phyloP scores from a whole-genome alignment of 1,140 invertebrate species.

The Pseudomyrmex pallidus region DNA sequence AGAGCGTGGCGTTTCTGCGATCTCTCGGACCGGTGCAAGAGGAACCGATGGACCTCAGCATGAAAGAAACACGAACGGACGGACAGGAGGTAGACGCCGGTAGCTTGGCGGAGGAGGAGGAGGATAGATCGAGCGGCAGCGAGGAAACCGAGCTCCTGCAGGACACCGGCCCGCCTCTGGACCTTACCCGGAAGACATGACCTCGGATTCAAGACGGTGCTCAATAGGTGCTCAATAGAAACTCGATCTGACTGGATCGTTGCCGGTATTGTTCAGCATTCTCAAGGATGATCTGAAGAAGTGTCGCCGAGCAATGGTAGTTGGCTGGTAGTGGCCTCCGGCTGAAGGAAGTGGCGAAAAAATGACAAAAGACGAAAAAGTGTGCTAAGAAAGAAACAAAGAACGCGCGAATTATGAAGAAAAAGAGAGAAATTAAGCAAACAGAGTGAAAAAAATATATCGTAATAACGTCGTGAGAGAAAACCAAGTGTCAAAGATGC shows the following conservation, averaged over 20 bases:
- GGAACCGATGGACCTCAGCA: constrained; percentile 91
- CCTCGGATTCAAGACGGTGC: constrained; percentile 59
- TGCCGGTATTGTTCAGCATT: neutral
- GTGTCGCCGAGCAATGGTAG: neutral
- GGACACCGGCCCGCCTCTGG: constrained; percentile 87
- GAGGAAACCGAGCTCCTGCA: constrained; percentile 75
- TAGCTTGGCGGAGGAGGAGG: constrained; percentile 56
- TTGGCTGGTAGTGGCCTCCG: neutral
- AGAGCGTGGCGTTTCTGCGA: constrained; percentile 79
- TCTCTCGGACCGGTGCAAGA: constrained; percentile 86
- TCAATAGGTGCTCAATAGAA: constrained; percentile 61
- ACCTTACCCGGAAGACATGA: constrained; percentile 88
- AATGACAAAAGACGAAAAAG: neutral
- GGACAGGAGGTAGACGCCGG: constrained; percentile 72
- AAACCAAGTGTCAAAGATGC: constrained; percentile 46
- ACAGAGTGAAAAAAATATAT: constrained; percentile 42
- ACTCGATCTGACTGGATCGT: constrained; percentile 47
- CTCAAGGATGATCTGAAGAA: constrained; percentile 13
- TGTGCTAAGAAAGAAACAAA: neutral
- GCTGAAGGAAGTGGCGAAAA: constrained; percentile 10
- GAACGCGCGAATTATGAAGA: constrained; percentile 5
- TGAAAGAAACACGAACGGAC: constrained; percentile 87
- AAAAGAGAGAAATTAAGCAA: constrained; percentile 1
- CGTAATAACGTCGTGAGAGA: constrained; percentile 41
- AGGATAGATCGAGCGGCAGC: constrained; percentile 80